phyloP scores from a whole-genome alignment of 92 coral and sea anemone species.

The Zoanthus sansibaricus region DNA sequence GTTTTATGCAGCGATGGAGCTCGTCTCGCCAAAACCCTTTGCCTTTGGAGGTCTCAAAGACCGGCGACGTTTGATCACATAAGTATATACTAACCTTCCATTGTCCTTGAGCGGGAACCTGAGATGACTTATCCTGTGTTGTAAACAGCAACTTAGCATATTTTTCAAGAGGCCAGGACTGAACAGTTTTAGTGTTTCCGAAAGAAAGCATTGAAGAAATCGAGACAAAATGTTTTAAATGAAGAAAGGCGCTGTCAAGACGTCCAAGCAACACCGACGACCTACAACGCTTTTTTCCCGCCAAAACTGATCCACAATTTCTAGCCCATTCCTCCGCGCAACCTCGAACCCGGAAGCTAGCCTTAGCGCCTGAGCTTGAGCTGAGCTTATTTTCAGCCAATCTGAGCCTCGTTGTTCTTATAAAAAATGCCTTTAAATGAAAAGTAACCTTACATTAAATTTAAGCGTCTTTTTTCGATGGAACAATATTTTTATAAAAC shows the following conservation, averaged over 20 bases:
- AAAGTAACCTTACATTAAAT: too few relatives aligned
- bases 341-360: too few relatives aligned
- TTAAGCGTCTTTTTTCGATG: too few relatives aligned
- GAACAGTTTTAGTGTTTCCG: conserved; percentile 42
- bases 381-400: too few relatives aligned
- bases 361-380: too few relatives aligned
- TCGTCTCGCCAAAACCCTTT: too few relatives aligned
- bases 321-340: neutral
- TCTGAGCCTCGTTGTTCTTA: too few relatives aligned
- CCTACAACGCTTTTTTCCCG: conserved; percentile 3
- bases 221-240: neutral
- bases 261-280: neutral
- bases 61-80: too few relatives aligned
- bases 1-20: too few relatives aligned
- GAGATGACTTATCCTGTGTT: conserved; percentile 34
- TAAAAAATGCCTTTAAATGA: too few relatives aligned
- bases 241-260: neutral
- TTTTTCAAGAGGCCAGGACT: conserved; percentile 89
- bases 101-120: conserved; percentile 40
- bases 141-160: conserved; percentile 79
- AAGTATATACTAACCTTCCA: conserved; percentile 21
- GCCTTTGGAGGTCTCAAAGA: neutral
- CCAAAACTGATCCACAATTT: neutral
- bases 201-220: conserved; percentile 29
- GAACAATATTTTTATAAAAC: too few relatives aligned